phyloP scores from a whole-genome alignment of 1,140 invertebrate species.

The Dolichoris vasculosae region DNA sequence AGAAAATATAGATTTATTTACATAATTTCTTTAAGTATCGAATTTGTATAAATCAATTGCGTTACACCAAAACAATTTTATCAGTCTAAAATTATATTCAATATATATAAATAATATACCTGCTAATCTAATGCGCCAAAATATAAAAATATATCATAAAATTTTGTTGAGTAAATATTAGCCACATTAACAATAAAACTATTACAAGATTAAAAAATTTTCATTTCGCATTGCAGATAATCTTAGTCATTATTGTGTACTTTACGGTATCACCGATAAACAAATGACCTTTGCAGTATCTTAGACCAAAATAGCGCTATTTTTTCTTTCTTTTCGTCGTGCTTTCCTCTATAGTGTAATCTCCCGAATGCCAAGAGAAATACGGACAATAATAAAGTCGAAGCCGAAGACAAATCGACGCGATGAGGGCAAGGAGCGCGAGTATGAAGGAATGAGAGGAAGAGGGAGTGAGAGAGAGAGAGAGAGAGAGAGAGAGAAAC shows the following conservation, averaged over 20 bases:
- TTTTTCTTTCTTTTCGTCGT: slow-evolving; percentile 18
- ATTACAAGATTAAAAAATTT: neutral
- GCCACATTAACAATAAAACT: neutral
- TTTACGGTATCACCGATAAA: slow-evolving; percentile 25
- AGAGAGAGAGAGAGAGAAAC: slow-evolving; percentile 11
- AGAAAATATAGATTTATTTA: too few relatives aligned
- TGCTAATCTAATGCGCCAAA: too few relatives aligned
- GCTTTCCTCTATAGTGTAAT: slow-evolving; percentile 64
- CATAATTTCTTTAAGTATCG: too few relatives aligned
- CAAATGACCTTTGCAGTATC: neutral
- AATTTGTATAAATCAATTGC: too few relatives aligned
- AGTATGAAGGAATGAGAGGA: neutral
- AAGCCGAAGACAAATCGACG: slow-evolving; percentile 45
- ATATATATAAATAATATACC: too few relatives aligned
- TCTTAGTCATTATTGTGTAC: neutral
- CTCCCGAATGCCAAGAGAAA: slow-evolving; percentile 65
- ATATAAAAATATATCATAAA: too few relatives aligned
- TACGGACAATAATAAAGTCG: slow-evolving; percentile 38
- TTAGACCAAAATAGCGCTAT: slow-evolving; percentile 62
- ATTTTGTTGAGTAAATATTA: too few relatives aligned
- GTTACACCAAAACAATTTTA: too few relatives aligned
- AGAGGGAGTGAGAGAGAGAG: slow-evolving; percentile 44
- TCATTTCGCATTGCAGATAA: neutral
- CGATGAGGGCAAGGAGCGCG: neutral
- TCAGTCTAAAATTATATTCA: too few relatives aligned